Evolutionary conservation across 2,113 vertebrate genomes (phyloP).

Genomic region (Condylura cristata): DNA sequence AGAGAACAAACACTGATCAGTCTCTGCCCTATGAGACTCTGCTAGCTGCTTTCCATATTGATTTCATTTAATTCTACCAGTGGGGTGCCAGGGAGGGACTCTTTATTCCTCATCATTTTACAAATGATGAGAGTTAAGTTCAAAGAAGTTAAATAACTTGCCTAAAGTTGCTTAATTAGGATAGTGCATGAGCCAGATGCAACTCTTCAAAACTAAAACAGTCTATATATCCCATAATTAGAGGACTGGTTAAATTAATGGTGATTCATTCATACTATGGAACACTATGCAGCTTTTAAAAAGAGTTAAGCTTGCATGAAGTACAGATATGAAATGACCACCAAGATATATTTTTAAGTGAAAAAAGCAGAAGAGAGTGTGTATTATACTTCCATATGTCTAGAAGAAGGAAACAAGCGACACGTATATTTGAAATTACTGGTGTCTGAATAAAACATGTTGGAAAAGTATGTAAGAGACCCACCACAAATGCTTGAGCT

Average conservation of each 20-base stretch:
- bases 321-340: background rate
- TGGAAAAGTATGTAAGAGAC: background rate
- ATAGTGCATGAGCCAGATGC: background rate
- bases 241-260: background rate
- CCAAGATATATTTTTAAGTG: background rate
- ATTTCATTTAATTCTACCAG: background rate
- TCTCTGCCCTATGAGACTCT: fast-evolving
- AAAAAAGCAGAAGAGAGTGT: background rate
- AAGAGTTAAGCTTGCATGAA: background rate
- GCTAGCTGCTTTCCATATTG: too few species aligned
- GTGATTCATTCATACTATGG: background rate
- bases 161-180: background rate
- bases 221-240: background rate
- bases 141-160: background rate
- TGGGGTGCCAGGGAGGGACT: background rate
- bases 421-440: background rate
- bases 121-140: background rate
- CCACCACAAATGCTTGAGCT: too few species aligned
- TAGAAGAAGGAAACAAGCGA: background rate
- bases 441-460: background rate
- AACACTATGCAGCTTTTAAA: background rate
- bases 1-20: too few species aligned
- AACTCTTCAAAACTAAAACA: background rate
- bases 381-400: background rate
- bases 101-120: background rate